Conservation (phyloP, 2,797 vertebrate genomes). For the Pampus argenteus region DNA sequence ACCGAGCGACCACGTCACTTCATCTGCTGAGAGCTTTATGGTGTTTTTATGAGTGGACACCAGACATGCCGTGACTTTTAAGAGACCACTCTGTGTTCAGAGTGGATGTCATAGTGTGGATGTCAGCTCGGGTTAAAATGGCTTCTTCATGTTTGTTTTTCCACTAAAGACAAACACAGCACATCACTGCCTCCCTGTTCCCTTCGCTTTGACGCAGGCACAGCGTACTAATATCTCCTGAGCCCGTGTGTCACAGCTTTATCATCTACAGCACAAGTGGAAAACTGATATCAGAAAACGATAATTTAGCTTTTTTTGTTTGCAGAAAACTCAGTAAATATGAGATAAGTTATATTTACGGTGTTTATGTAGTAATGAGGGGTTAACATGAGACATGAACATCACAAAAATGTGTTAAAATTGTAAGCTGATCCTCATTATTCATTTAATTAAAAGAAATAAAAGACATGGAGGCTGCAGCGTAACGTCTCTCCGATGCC, state of each 20-base stretch:
- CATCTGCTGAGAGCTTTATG: conserved; percentile 65
- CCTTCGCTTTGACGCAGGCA: conserved; percentile 56
- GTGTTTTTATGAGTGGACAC: conserved; percentile 61
- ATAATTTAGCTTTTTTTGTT: conserved; percentile 11
- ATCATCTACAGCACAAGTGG: conserved; percentile 21
- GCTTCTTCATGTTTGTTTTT: conserved; percentile 81
- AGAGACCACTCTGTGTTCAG: conserved; percentile 59
- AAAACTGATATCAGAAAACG: conserved; percentile 10
- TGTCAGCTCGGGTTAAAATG: conserved; percentile 66
- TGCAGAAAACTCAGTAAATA: not conserved
- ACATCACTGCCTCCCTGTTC: conserved; percentile 14
- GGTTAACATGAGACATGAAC: not conserved
- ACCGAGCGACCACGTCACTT: conserved; percentile 26
- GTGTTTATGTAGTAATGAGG: not conserved
- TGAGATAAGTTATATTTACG: not conserved
- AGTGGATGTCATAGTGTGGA: conserved; percentile 62
- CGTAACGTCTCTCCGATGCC: conserved; percentile 40
- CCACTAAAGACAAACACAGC: conserved; percentile 64
- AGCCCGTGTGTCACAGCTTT: conserved; percentile 23
- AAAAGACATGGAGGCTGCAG: conserved; percentile 15
- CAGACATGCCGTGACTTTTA: conserved; percentile 56
- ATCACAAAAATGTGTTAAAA: not conserved
- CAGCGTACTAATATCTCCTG: conserved; percentile 16
- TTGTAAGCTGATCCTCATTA: not conserved
- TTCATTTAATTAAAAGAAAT: conserved; percentile 18